A percentile compares a stretch with the other conserved stretches of the same genome.
These are phyloP conservation scores for Forbesichthys papilliferus DNA, from an alignment of 2,113 vertebrate genomes.

Conservation along the genomic window DNA sequence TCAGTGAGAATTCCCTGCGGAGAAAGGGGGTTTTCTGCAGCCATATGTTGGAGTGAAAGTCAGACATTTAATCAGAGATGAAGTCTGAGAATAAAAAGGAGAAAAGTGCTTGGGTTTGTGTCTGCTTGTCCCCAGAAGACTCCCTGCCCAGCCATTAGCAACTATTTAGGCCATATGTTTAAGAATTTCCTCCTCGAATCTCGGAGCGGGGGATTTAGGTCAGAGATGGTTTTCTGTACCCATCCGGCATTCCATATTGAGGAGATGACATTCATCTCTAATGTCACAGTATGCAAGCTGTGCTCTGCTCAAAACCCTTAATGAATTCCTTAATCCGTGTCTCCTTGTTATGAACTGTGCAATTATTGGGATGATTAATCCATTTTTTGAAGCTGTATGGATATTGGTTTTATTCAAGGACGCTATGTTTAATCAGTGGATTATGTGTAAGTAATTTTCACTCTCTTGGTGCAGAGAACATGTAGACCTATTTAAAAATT, in stretches of 20 bases:
- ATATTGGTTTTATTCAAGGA: constrained; percentile 60
- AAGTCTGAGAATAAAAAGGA: constrained; percentile 22
- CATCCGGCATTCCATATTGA: constrained; percentile 66
- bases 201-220: constrained; percentile 61
- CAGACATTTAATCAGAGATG: constrained; percentile 65
- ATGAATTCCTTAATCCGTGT: constrained; percentile 81
- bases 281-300: constrained; percentile 78
- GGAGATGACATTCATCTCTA: constrained; percentile 76
- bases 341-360: constrained; percentile 78
- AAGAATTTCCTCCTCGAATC: constrained; percentile 53
- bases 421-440: constrained; percentile 41
- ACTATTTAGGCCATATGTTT: constrained; percentile 70
- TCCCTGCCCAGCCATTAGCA: constrained; percentile 34
- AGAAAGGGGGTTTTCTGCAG: constrained; percentile 34
- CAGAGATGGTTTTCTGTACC: constrained; percentile 54
- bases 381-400: constrained; percentile 68
- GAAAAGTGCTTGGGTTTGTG: constrained; percentile 39
- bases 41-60: constrained; percentile 48
- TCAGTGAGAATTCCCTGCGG: constrained; percentile 17
- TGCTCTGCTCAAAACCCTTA: constrained; percentile 71
- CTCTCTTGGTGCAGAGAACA: constrained; percentile 3
- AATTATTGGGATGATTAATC: constrained; percentile 80
- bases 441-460: constrained; percentile 50
- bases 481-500: no score
- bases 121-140: constrained; percentile 43